These are phyloP conservation scores for Semicossyphus pulcher DNA, from an alignment of 2,113 vertebrate species.

Conservation along the genomic window DNA sequence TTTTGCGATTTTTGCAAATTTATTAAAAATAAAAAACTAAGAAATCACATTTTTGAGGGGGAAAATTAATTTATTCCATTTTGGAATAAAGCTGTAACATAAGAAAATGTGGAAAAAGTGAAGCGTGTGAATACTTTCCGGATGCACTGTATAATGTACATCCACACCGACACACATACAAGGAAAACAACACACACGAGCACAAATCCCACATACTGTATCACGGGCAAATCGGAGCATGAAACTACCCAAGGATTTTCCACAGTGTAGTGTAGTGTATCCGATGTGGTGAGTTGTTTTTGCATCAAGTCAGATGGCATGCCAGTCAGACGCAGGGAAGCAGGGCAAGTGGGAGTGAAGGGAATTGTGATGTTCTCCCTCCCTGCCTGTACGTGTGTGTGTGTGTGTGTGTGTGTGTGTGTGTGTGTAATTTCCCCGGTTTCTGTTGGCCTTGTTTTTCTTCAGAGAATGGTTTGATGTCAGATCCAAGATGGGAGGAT, in stretches of 20 bases:
- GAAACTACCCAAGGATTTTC: conserved; percentile 33
- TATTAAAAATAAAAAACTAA: no score
- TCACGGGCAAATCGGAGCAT: conserved; percentile 22
- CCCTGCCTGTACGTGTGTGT: neutral
- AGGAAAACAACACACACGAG: neutral
- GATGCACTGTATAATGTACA: no score
- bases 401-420: conserved; percentile 27
- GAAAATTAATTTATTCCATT: no score
- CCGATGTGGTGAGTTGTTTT: conserved; percentile 40
- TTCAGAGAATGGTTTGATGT: conserved; percentile 73
- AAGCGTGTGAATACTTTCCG: no score
- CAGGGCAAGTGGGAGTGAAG: conserved; percentile 62
- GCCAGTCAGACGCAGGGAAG: conserved; percentile 55
- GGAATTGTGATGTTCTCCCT: conserved; percentile 57
- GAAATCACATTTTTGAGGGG: no score
- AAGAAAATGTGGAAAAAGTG: no score
- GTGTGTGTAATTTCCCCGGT: conserved; percentile 43
- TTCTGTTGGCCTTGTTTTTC: conserved; percentile 71
- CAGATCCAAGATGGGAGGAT: conserved; percentile 63
- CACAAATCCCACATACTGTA: neutral
- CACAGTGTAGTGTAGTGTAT: conserved; percentile 26
- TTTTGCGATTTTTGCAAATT: no score
- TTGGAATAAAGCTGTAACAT: no score
- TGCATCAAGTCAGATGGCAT: conserved; percentile 61
- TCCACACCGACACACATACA: neutral